Conservation (phyloP, 2,888 invertebrate genomes). For the Isoperla grammatica region DNA sequence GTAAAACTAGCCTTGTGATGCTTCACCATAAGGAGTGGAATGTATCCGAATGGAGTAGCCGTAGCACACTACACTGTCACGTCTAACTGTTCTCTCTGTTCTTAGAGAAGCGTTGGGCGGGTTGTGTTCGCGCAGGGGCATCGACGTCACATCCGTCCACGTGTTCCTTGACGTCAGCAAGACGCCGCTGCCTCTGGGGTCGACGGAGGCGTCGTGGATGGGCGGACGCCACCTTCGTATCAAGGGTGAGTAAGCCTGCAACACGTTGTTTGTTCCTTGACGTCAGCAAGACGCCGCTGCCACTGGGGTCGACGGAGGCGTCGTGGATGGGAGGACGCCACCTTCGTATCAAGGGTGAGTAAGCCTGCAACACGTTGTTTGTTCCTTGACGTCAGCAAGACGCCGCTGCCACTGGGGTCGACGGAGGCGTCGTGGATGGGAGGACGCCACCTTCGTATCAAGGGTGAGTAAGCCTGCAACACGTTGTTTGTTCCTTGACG, state of each 20-base stretch:
- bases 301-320: slow-evolving; percentile 50
- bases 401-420: slow-evolving; percentile 49
- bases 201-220: slow-evolving; percentile 54
- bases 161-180: slow-evolving; percentile 58
- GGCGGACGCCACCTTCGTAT: slow-evolving; percentile 62
- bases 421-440: slow-evolving; percentile 58
- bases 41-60: no score
- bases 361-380: no score
- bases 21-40: no score
- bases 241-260: slow-evolving; percentile 56
- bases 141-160: no score
- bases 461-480: no score
- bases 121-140: slow-evolving; percentile 27
- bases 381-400: slow-evolving; percentile 57
- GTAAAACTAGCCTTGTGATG: no score
- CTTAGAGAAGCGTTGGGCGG: no score
- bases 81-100: no score
- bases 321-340: slow-evolving; percentile 61
- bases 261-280: no score
- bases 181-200: slow-evolving; percentile 50
- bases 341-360: slow-evolving; percentile 57
- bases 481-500: no score
- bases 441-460: slow-evolving; percentile 59
- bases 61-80: no score
- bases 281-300: slow-evolving; percentile 54